Evolutionary conservation across 1,140 invertebrate species (phyloP), one percentile per base, ranked within the genome.

Genomic region (Heliconius congener): DNA sequence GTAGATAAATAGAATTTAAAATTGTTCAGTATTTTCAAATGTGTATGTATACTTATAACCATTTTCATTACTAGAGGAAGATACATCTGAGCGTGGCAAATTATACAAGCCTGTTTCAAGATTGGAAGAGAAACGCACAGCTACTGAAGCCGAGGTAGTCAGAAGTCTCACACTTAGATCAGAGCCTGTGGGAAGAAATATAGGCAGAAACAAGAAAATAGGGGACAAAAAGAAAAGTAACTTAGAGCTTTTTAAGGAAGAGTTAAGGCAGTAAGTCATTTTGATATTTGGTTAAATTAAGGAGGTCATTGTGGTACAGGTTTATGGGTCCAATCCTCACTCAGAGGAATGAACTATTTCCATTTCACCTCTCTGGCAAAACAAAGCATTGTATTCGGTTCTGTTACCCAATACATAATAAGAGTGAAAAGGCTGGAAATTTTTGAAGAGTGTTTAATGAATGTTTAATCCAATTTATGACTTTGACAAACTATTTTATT

Each of bases 211-310:
- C 3, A 97, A 97, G 85, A 98, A 98, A 90, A 98, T 88, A 73
- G 96, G 97, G 96, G 97, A 98, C 84, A 99, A 99, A 88, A 99
- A 98, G 89, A 99, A 99, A 89, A 99, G 98, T 85, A 99, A 99
- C 95, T 95, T 99, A 76, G 99, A 99, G 91, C 93, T 98, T 3
- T 99, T 99, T 86, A 99, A 99, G 93, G 99, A 99, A 91, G 98
- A 99, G 93, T 89, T 99, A 37, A 97, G 97, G 95, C 97, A 97
- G 97, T 98, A 92, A 92, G 94, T 88, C 2, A 66, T 66, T 13
- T 57, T 23, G 8, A 57, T 57, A 57, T 23, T 16, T 46, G 13
- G 42, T 16, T 16, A 46, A 46, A 46, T 16, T 16, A 46, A 46
- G 42, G 11, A 46, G 42, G 13, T 16, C 42, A 46, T 46, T 46